These are phyloP conservation scores for Pelobates cultripes DNA, from an alignment of 2,797 vertebrate species.

Conservation along the genomic window DNA sequence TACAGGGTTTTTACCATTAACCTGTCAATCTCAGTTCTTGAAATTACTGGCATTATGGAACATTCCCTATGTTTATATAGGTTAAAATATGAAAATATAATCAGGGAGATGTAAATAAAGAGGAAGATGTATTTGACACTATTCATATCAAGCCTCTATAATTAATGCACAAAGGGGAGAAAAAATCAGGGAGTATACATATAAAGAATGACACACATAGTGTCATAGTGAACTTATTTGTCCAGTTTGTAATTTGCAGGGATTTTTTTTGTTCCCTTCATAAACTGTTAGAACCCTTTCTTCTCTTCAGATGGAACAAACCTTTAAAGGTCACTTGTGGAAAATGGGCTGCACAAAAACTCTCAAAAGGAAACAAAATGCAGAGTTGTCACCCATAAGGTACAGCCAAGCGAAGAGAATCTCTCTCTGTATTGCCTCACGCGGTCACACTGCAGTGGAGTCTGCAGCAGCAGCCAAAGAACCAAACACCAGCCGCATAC, in stretches of 20 bases:
- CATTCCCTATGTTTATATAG: too few relatives aligned
- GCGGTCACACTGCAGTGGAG: constrained; percentile 40
- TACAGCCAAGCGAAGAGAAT: constrained; percentile 8
- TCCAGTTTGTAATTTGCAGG: not conserved
- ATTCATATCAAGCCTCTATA: too few relatives aligned
- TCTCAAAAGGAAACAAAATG: not conserved
- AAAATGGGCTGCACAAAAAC: not conserved
- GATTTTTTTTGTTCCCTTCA: not conserved
- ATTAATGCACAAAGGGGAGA: too few relatives aligned
- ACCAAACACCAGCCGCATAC: constrained; percentile 42
- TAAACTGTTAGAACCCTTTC: not conserved
- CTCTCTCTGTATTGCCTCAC: constrained; percentile 9
- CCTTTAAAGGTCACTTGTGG: not conserved
- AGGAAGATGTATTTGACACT: too few relatives aligned
- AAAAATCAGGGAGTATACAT: too few relatives aligned
- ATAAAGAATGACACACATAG: too few relatives aligned
- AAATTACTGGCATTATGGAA: too few relatives aligned
- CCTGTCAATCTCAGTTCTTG: too few relatives aligned
- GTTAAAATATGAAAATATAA: too few relatives aligned
- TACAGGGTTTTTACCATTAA: too few relatives aligned
- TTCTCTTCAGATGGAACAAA: not conserved
- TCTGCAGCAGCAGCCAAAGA: constrained; percentile 47
- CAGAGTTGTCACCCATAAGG: constrained; percentile 5
- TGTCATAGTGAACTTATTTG: not conserved
- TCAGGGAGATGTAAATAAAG: too few relatives aligned